phyloP scores from a whole-genome alignment of 2,797 vertebrate species.

The Emys orbicularis region DNA sequence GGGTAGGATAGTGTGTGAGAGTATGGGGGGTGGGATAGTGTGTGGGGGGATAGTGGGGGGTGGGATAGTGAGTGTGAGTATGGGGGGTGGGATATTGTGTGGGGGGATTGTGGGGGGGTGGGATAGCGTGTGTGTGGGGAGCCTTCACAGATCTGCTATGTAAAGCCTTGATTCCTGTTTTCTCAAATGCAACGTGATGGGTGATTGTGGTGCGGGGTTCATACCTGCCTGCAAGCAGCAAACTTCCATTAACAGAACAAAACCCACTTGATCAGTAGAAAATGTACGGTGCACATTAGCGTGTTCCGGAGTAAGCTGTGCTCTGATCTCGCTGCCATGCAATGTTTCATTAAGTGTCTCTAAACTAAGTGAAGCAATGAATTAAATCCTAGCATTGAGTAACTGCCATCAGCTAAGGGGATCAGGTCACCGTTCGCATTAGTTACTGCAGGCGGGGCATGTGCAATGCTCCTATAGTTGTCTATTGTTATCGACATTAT shows the following conservation, averaged over 20 bases:
- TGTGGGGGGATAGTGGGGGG: too few species aligned
- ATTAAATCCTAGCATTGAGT: accelerated
- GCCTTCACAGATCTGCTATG: neutral
- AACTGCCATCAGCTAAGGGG: neutral
- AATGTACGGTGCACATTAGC: neutral
- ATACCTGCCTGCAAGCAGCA: neutral
- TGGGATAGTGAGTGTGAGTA: too few species aligned
- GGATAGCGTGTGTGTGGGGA: too few species aligned
- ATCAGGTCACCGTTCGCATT: too few species aligned
- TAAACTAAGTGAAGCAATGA: neutral
- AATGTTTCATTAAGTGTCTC: neutral
- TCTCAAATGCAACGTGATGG: neutral
- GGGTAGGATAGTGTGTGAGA: too few species aligned
- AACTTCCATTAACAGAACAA: neutral
- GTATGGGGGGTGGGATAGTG: too few species aligned
- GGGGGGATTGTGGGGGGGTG: too few species aligned
- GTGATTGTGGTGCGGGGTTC: accelerated
- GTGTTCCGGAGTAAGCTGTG: neutral
- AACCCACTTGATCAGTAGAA: neutral
- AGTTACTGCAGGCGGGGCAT: too few species aligned
- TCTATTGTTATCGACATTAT: too few species aligned
- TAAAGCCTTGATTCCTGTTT: neutral
- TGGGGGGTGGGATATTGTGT: too few species aligned
- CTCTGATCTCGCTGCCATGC: accelerated
- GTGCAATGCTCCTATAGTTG: too few species aligned